Conservation (phyloP, 2,113 vertebrate species). For the Neolamprologus hecqui region DNA sequence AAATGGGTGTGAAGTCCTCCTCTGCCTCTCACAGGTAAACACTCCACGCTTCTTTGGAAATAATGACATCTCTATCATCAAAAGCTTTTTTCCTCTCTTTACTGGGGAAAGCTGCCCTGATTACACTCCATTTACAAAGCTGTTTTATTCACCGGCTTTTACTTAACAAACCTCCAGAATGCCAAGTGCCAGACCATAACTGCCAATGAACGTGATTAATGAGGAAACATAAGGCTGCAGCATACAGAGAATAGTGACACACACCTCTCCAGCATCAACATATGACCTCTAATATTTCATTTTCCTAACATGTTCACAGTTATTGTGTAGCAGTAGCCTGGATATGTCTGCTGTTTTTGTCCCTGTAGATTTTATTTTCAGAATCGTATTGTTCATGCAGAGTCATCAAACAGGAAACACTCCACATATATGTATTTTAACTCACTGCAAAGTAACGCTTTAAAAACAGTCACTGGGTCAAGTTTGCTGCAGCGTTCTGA, state of each 20-base stretch:
- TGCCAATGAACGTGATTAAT: slow-evolving; percentile 11
- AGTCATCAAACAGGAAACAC: not conserved
- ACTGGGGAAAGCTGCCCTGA: not conserved
- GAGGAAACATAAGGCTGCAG: not conserved
- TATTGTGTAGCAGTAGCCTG: not conserved
- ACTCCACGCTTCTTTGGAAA: not conserved
- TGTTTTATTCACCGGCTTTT: not conserved
- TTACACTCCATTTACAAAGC: slow-evolving; percentile 19
- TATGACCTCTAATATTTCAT: not conserved
- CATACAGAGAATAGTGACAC: not conserved
- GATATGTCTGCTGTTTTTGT: not conserved
- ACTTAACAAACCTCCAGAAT: not conserved
- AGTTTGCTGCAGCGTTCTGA: not conserved
- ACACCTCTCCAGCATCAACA: not conserved
- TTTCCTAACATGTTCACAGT: not conserved
- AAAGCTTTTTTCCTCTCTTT: not conserved
- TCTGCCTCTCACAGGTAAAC: slow-evolving; percentile 28
- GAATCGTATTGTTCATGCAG: not conserved
- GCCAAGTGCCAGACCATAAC: not conserved
- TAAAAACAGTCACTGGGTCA: not conserved
- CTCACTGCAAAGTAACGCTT: not conserved
- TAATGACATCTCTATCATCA: slow-evolving; percentile 30
- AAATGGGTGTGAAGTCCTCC: slow-evolving; percentile 44
- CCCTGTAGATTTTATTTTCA: not conserved
- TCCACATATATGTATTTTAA: not conserved